Evolutionary conservation across 2,797 vertebrate species (phyloP), one percentile per base, ranked within the genome.

Genomic region (Sebastes taczanowskii): DNA sequence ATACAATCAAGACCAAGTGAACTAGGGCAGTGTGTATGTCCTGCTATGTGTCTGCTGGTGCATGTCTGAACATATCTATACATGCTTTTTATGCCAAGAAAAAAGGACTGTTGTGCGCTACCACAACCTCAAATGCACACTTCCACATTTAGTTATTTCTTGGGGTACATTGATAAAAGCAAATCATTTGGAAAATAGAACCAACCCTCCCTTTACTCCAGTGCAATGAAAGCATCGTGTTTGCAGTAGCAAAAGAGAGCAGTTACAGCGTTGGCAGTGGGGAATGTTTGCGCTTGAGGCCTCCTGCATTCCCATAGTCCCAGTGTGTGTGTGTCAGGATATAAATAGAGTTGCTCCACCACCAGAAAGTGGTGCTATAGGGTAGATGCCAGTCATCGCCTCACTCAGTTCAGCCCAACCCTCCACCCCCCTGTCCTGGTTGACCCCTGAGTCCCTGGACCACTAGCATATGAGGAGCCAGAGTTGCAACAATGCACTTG

Each of bases 281-380:
- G 77, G 71, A 88, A 77, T 88, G 77, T 88, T 91, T 89, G 65
- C 82, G 92, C 92, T 89, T 29, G 75, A 90, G 92, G 92, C 88
- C 82, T 87, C 81, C 80, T 87, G 81, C 80, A 34, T 91, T 89
- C 87, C 86, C 89, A 80, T 62, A 81, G 86, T 89, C 85, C 85
- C 89, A 84, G 56, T 88, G 83, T 90, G 86, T 22, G 14, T 87
- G 74, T 84, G 49, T 66, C 75, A 67, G 84, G 88, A 85, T 94
- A 92, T 91, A 94, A 93, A 94, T 92, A 94, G 91, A 91, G 71
- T 77, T 71, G 83, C 86, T 80, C 86, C 73, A 81, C 84, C 85
- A 87, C 84, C 87, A 88, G 80, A 87, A 81, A 91, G 80, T 18
- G 1, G 46, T 62, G 88, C 86, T 91, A 81, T 83, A 78, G 83